Evolutionary conservation across 2,888 invertebrate genomes (phyloP).

Genomic region (Omphaloscelis lunosa): DNA sequence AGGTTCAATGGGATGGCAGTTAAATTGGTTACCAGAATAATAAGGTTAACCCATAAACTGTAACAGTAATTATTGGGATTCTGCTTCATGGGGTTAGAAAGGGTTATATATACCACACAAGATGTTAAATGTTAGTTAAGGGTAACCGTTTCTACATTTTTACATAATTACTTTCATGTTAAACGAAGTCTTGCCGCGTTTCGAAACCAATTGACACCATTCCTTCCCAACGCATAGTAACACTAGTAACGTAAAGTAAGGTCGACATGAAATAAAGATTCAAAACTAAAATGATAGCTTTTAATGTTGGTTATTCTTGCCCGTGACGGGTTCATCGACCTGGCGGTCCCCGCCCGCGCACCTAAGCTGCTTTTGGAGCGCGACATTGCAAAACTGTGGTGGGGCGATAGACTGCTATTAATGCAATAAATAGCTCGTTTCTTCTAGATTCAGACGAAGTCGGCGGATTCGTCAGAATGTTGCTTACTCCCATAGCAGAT

Average conservation of each 20-base stretch:
- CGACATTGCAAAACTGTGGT: constrained; percentile 81
- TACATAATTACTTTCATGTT: neutral
- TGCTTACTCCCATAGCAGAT: neutral
- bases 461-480: constrained; percentile 3
- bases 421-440: constrained; percentile 50
- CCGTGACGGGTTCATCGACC: constrained; percentile 83
- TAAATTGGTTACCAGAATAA: neutral
- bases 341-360: constrained; percentile 79
- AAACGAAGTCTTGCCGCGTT: constrained; percentile 5
- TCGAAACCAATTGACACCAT: constrained; percentile 24
- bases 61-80: neutral
- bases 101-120: neutral
- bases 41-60: neutral
- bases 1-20: neutral
- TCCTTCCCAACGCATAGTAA: constrained; percentile 14
- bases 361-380: constrained; percentile 83
- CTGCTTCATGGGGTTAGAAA: neutral
- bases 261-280: constrained; percentile 55
- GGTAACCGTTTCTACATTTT: neutral
- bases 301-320: constrained; percentile 78
- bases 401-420: constrained; percentile 60
- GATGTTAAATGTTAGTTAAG: neutral
- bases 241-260: constrained; percentile 21
- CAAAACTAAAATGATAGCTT: constrained; percentile 66
- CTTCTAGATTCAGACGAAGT: constrained; percentile 25